Conservation (phyloP, 2,797 vertebrate species). For the Stomatorhinus walkeri region DNA sequence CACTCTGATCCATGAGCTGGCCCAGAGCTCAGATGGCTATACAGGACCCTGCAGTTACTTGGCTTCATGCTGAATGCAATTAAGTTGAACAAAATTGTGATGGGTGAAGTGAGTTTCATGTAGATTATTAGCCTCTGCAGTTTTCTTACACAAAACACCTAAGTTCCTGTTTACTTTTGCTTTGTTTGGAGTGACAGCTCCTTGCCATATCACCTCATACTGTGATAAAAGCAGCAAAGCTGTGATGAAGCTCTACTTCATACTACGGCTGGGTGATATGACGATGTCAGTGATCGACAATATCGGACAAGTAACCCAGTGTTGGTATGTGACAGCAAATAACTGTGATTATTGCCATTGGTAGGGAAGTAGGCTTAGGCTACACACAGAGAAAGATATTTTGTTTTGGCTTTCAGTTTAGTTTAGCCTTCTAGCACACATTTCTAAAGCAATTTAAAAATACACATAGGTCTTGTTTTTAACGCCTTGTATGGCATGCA, state of each 20-base stretch:
- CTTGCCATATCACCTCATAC: neutral
- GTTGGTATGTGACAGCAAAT: neutral
- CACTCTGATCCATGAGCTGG: neutral
- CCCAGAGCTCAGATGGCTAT: neutral
- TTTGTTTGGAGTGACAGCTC: neutral
- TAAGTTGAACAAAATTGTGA: neutral
- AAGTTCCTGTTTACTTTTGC: neutral
- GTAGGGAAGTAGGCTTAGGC: neutral
- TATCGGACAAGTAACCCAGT: neutral
- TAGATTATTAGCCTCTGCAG: neutral
- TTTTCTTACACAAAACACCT: neutral
- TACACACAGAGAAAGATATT: neutral
- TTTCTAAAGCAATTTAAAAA: neutral
- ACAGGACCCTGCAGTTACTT: neutral
- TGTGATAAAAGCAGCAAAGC: neutral
- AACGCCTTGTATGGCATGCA: neutral
- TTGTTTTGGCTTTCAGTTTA: neutral
- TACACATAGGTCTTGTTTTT: no score
- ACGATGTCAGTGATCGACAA: neutral
- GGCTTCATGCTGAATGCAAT: neutral
- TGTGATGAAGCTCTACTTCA: neutral
- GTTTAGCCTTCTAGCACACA: neutral
- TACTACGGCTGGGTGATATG: no score
- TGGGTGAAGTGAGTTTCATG: neutral
- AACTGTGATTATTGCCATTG: neutral